Base-by-base conservation (phyloP, 2,797 vertebrate genomes). In the Melanotaenia maccullochi region DNA sequence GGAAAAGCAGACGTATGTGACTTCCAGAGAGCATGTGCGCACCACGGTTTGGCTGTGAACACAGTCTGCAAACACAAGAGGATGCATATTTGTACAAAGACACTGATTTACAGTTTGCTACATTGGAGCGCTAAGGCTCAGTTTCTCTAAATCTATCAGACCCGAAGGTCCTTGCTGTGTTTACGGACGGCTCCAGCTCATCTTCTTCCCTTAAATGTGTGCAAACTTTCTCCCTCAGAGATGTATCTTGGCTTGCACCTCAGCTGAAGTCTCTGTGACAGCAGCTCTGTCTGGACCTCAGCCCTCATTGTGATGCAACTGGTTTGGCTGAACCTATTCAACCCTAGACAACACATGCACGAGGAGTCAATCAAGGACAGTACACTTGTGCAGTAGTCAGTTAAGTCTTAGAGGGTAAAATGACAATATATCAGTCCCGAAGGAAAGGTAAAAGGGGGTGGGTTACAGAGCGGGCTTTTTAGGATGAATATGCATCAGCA, bases 301-400 rank as follows among this genome's bases (percentile, higher is more conserved):
- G 78, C 83, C 81, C 55, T 75, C 61, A n/a, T 75, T 78, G 78
- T 91, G 85, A 90, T 85, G 83, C 84, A 89, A 87, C 76, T 56
- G 52, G 49, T 86, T 90, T 89, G 84, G 73, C 81, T 87, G 83
- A 91, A 90, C 83, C 75, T 73, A 74, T 78, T 92, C 59, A 87
- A 89, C 84, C 61, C 74, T 63, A 20, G 44, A 70, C 59, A 79
- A 60, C 82, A 82, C 65, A 81, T 84, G 76, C 81, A 70, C 22
- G 59, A 79, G 61, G 49, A 85, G 77, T 89, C 78, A 60, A 60
- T 60, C 81, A 20, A 87, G 85, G 88, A 87, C 61, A 44, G 54
- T 57, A 72, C 78, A 69, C 67, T 40, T 71, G 75, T 73, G 73
- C 76, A 75, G 14, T 6, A 42, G 35, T 72, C 64, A 69, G 60